Base-by-base conservation (phyloP, 2,797 vertebrate genomes). In the Liparis tanakae region DNA sequence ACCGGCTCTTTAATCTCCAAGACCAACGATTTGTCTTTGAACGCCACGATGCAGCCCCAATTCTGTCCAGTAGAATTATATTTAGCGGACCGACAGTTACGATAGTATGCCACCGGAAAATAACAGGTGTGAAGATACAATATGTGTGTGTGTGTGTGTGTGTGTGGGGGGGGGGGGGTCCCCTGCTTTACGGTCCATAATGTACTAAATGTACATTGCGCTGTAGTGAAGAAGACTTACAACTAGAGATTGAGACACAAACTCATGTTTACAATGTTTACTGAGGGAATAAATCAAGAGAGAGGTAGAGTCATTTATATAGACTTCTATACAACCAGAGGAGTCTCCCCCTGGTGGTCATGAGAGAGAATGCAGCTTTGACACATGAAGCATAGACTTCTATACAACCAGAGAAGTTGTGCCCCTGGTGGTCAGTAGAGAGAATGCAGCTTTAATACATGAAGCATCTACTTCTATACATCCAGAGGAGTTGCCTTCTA, bases 11-110 rank as follows among this genome's bases (percentile, higher is more conserved):
- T 30, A 30, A 30, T 30, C 25, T 30, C 25, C 25, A n/a, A n/a
- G n/a, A 10, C 65, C 39, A 39, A 12, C 1, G 17, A 74, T 79
- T 68, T 50, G 61, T 83, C 70, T 78, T 69, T 71, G 55, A 80
- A 61, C 67, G 68, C 56, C 41, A 74, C 57, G 25, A 15, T 25
- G 34, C 13, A 82, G 81, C 25, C 70, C 78, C 54, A 41, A 37
- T 54, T 78, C 67, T 84, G 73, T 83, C 75, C 66, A 6, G 55
- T 41, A 44, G 56, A 72, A 68, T 77, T 65, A 79, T 50, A 79
- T 50, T 71, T 66, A 71, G 70, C n/a, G 22, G 44, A 17, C 10
- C 66, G 68, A 69, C 67, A 70, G 77, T 50, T 20, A 10, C 9
- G n/a, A 51, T 22, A 63, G 22, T 55, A 10, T 54, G 69, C 73